Conservation (phyloP, 2,888 invertebrate genomes). For the Perizoma flavofasciatum region DNA sequence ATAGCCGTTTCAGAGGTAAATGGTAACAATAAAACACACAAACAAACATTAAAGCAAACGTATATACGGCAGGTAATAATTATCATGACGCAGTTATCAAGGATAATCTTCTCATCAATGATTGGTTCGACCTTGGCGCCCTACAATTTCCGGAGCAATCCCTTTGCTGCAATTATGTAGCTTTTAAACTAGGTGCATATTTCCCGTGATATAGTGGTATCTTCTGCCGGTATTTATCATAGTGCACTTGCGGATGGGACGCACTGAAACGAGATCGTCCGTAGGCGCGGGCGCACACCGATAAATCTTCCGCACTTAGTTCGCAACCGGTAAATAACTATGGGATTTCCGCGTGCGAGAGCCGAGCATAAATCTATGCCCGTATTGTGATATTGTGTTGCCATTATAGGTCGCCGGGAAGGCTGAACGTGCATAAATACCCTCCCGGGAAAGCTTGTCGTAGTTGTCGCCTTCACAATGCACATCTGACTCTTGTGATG, state of each 20-base stretch:
- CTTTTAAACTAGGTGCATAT: slow-evolving; percentile 41
- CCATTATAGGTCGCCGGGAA: slow-evolving; percentile 76
- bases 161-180: slow-evolving; percentile 49
- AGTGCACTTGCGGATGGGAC: slow-evolving; percentile 56
- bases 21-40: not conserved
- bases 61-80: not conserved
- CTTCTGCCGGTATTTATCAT: slow-evolving; percentile 60
- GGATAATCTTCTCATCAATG: slow-evolving; percentile 40
- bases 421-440: slow-evolving; percentile 76
- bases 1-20: too few relatives aligned
- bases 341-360: slow-evolving; percentile 83
- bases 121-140: slow-evolving; percentile 42
- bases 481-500: slow-evolving; percentile 46
- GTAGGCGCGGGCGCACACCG: slow-evolving; percentile 65
- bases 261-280: slow-evolving; percentile 78
- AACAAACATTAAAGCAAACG: slow-evolving; percentile 4
- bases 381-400: slow-evolving; percentile 84
- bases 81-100: slow-evolving; percentile 34
- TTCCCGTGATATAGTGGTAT: slow-evolving; percentile 61
- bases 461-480: slow-evolving; percentile 49
- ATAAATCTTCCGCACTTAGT: slow-evolving; percentile 83
- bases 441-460: slow-evolving; percentile 55
- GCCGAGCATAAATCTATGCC: slow-evolving; percentile 81
- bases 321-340: slow-evolving; percentile 84
- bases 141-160: slow-evolving; percentile 42